phyloP scores from a whole-genome alignment of 2,113 vertebrate genomes.

The Dicerorhinus sumatrensis region DNA sequence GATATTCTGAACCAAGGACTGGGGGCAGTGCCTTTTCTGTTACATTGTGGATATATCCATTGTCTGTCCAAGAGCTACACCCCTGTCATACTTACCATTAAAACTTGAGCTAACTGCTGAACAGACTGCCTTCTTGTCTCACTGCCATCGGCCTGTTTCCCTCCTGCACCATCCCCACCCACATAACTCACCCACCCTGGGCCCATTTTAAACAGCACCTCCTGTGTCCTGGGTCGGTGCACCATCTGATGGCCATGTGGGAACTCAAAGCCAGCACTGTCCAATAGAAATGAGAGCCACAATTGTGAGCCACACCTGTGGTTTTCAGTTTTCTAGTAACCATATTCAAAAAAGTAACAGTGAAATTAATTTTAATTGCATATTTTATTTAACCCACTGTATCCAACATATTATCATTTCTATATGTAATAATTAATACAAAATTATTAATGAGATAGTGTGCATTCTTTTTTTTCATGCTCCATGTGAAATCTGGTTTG shows the following conservation, averaged over 20 bases:
- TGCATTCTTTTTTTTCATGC: neutral
- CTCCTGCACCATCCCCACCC: neutral
- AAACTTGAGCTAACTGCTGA: neutral
- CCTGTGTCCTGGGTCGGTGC: neutral
- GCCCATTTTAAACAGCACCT: neutral
- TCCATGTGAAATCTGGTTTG: neutral
- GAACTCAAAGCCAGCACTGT: neutral
- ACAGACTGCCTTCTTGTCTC: slow-evolving; percentile 15
- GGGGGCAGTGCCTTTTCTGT: neutral
- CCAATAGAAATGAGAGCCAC: neutral
- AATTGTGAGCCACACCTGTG: neutral
- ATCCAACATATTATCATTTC: neutral
- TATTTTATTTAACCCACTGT: neutral
- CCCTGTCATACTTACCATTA: neutral
- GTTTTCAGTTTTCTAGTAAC: neutral
- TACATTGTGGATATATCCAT: neutral
- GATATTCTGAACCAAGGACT: neutral
- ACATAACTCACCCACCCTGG: neutral
- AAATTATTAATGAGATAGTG: neutral
- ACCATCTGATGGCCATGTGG: neutral
- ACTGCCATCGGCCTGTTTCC: neutral
- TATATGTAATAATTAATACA: neutral
- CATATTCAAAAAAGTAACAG: neutral
- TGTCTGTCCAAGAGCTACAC: neutral
- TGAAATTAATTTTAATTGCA: slow-evolving; percentile 24